Conservation (phyloP, 2,888 invertebrate species). For the Pollenia griseotomentosa region DNA sequence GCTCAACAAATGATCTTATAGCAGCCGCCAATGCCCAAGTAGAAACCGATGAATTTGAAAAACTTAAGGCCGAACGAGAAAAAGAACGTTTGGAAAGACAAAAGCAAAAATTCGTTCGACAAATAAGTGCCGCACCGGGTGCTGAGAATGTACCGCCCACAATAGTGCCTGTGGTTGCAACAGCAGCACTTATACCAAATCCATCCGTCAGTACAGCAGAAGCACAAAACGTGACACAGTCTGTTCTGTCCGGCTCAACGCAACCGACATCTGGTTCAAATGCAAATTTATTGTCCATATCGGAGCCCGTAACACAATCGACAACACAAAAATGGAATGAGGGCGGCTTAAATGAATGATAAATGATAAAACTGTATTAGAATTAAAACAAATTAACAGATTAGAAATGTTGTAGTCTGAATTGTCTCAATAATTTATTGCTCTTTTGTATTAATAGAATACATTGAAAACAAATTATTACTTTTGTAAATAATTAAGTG, state of each 20-base stretch:
- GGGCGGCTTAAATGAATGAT: slow-evolving; percentile 72
- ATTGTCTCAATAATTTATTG: neutral
- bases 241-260: slow-evolving; percentile 25
- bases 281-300: slow-evolving; percentile 75
- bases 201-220: slow-evolving; percentile 32
- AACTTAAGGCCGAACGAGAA: slow-evolving; percentile 88
- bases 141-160: slow-evolving; percentile 65
- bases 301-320: slow-evolving; percentile 75
- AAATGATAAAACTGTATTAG: slow-evolving; percentile 31
- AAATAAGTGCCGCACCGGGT: slow-evolving; percentile 83
- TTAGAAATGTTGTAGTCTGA: slow-evolving; percentile 15
- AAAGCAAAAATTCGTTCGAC: slow-evolving; percentile 87
- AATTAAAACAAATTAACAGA: neutral
- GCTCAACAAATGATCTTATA: slow-evolving; percentile 77
- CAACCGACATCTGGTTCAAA: slow-evolving; percentile 74
- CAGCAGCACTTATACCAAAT: slow-evolving; percentile 66
- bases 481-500: slow-evolving; percentile 31
- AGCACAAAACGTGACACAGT: slow-evolving; percentile 23
- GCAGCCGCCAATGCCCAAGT: slow-evolving; percentile 76
- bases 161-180: slow-evolving; percentile 70
- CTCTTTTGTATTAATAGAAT: slow-evolving; percentile 41
- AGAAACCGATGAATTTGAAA: slow-evolving; percentile 89
- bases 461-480: neutral
- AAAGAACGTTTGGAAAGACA: slow-evolving; percentile 88
- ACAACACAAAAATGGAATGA: slow-evolving; percentile 76